phyloP scores from a whole-genome alignment of 2,888 invertebrate species.

The Dynastes tityus region DNA sequence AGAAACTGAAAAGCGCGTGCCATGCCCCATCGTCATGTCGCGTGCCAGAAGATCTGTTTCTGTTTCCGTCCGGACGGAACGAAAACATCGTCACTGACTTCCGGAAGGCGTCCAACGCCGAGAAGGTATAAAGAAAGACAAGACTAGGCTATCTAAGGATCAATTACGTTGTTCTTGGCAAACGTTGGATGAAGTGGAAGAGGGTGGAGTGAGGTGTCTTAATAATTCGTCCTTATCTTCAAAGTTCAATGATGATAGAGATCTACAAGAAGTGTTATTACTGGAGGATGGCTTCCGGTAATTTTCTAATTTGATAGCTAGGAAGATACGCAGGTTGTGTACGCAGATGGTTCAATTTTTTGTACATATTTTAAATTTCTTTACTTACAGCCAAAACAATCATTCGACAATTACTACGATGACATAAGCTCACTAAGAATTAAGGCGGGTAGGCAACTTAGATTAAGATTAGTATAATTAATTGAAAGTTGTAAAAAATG shows the following conservation, averaged over 20 bases:
- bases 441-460: too few species aligned
- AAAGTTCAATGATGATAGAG: constrained; percentile 26
- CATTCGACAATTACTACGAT: too few species aligned
- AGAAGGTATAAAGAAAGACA: constrained; percentile 4
- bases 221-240: constrained; percentile 14
- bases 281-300: neutral
- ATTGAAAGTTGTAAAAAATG: too few species aligned
- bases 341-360: too few species aligned
- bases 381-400: too few species aligned
- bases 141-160: neutral
- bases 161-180: neutral
- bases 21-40: constrained; percentile 50
- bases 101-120: constrained; percentile 33
- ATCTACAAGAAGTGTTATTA: constrained; percentile 27
- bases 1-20: constrained; percentile 52
- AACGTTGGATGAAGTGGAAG: neutral
- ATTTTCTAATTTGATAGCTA: neutral
- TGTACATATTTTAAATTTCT: too few species aligned
- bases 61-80: constrained; percentile 37
- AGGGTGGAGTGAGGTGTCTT: neutral
- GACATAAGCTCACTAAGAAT: too few species aligned
- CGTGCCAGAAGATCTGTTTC: constrained; percentile 49
- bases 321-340: too few species aligned
- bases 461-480: too few species aligned
- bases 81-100: constrained; percentile 6